Conservation (phyloP, 2,113 vertebrate genomes). For the Lanius collurio region DNA sequence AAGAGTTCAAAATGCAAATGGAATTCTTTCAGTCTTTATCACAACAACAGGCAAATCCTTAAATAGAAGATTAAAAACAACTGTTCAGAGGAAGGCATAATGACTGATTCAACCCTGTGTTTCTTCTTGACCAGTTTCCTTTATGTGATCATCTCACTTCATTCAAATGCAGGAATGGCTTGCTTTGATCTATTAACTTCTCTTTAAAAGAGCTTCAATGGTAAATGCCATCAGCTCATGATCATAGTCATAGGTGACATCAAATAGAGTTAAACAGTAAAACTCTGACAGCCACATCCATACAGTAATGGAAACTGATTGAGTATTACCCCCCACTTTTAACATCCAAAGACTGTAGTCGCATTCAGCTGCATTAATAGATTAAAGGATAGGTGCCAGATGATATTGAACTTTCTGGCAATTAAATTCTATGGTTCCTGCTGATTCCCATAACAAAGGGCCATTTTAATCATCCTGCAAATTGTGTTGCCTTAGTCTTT, state of each 20-base stretch:
- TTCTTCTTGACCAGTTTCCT: not conserved
- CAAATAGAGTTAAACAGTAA: conserved; percentile 14
- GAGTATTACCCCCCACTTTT: conserved; percentile 17
- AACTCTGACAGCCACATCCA: not conserved
- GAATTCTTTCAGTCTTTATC: not conserved
- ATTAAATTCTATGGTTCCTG: conserved; percentile 69
- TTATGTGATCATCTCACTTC: not conserved
- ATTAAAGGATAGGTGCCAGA: conserved; percentile 51
- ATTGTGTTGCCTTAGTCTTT: conserved; percentile 76
- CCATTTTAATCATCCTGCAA: conserved; percentile 77
- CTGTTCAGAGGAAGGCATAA: not conserved
- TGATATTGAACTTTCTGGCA: conserved; percentile 71
- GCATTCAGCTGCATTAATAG: conserved; percentile 33
- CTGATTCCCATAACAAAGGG: conserved; percentile 68
- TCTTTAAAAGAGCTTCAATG: not conserved
- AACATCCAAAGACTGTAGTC: conserved; percentile 39
- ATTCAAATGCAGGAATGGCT: not conserved
- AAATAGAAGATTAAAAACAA: not conserved
- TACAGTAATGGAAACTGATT: conserved; percentile 28
- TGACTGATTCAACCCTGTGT: not conserved
- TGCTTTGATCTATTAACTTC: conserved; percentile 4
- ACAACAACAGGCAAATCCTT: not conserved
- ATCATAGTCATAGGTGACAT: not conserved
- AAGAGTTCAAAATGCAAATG: not conserved
- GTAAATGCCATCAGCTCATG: not conserved